Percentiles rank a stretch among this genome's conserved stretches.
These are phyloP conservation scores for Mylabris phalerata DNA, from an alignment of 1,140 invertebrate species.

Conservation along the genomic window DNA sequence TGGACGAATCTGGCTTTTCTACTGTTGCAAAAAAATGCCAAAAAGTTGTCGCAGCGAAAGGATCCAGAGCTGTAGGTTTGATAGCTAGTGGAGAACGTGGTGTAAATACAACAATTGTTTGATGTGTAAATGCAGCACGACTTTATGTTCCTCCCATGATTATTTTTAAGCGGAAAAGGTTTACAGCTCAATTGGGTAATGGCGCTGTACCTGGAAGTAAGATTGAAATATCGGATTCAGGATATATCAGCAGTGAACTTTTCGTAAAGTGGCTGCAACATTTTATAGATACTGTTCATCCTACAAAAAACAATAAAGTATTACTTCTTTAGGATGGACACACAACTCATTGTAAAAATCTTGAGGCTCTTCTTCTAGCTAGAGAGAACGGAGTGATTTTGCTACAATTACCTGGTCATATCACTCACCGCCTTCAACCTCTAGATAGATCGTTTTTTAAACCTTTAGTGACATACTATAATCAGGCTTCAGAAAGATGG, in stretches of 20 bases:
- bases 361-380: too few species aligned
- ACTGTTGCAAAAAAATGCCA: constrained; percentile 12
- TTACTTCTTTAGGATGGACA: constrained; percentile 34
- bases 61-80: too few species aligned
- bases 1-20: constrained; percentile 30
- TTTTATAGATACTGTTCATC: constrained; percentile 19
- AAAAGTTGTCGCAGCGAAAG: not conserved
- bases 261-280: constrained; percentile 26
- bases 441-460: too few species aligned
- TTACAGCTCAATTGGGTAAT: not conserved
- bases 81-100: constrained; percentile 42
- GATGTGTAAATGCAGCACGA: constrained; percentile 29
- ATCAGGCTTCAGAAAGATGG: constrained; percentile 6
- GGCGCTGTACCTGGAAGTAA: constrained; percentile 18
- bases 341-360: too few species aligned
- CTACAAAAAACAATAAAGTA: constrained; percentile 22
- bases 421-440: too few species aligned
- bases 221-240: constrained; percentile 15
- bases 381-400: too few species aligned
- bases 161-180: constrained; percentile 28
- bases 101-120: constrained; percentile 40
- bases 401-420: too few species aligned
- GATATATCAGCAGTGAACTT: constrained; percentile 30
- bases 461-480: too few species aligned
- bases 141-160: constrained; percentile 34